Evolutionary conservation across 2,888 invertebrate genomes (phyloP).

Genomic region (Conus canariensis): DNA sequence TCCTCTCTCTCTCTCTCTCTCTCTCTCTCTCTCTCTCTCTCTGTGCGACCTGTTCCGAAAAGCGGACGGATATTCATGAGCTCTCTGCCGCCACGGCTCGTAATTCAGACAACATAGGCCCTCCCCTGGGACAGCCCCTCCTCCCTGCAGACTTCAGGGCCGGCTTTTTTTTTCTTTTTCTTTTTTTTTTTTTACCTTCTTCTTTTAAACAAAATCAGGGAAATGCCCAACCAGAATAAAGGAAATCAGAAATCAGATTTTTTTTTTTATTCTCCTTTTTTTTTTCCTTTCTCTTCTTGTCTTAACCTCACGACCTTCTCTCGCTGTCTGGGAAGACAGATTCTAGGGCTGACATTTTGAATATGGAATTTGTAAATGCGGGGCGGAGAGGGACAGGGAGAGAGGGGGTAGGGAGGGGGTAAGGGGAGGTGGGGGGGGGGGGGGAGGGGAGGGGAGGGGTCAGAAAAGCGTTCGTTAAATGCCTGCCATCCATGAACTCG

Average conservation of each 20-base stretch:
- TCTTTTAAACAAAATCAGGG: too few species aligned
- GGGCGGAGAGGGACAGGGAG: not conserved
- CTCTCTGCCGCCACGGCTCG: not conserved
- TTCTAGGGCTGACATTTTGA: not conserved
- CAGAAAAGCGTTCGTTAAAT: not conserved
- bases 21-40: slow-evolving; percentile 18
- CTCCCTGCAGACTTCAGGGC: not conserved
- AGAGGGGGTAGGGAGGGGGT: not conserved
- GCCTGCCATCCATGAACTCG: too few species aligned
- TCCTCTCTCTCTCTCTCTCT: slow-evolving; percentile 1
- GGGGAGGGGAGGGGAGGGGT: not conserved
- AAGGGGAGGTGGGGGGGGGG: not conserved
- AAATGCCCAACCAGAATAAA: not conserved
- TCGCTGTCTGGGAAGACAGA: not conserved
- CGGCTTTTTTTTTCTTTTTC: too few species aligned
- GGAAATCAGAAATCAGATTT: not conserved
- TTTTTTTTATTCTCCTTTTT: not conserved
- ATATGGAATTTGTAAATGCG: not conserved
- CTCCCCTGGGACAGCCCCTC: not conserved
- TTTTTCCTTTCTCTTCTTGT: not conserved
- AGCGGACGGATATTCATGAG: not conserved
- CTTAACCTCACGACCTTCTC: not conserved
- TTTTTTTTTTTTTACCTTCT: too few species aligned
- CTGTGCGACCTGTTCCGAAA: not conserved
- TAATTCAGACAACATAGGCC: slow-evolving; percentile 8